Percentiles rank a stretch among this genome's conserved stretches.
Conservation (phyloP, 2,888 invertebrate genomes). For the Dryococelus australis region DNA sequence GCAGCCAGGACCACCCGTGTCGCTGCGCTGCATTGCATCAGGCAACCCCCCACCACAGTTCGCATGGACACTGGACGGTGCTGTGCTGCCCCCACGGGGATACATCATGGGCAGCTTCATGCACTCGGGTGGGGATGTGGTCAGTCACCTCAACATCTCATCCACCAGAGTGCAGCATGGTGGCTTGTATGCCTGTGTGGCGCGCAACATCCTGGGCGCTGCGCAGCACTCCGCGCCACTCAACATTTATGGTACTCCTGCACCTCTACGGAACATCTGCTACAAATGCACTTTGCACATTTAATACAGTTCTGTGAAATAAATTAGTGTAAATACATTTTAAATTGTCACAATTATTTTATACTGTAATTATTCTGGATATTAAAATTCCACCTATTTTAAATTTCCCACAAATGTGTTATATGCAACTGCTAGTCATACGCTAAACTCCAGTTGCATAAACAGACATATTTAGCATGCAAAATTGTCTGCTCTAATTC, state of each 20-base stretch:
- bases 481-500: too few species aligned
- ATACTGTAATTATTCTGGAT: too few species aligned
- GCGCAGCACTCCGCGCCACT: slow-evolving; percentile 77
- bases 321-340: too few species aligned
- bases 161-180: slow-evolving; percentile 82
- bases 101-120: slow-evolving; percentile 54
- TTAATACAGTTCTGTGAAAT: too few species aligned
- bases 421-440: too few species aligned
- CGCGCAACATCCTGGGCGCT: slow-evolving; percentile 75
- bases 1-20: slow-evolving; percentile 64
- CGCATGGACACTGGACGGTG: slow-evolving; percentile 79
- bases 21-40: slow-evolving; percentile 85
- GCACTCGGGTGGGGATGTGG: slow-evolving; percentile 65
- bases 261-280: too few species aligned
- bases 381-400: too few species aligned
- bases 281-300: too few species aligned
- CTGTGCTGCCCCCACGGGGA: slow-evolving; percentile 44
- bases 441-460: too few species aligned
- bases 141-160: slow-evolving; percentile 84
- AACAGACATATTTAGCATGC: too few species aligned
- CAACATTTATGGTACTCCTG: slow-evolving; percentile 76
- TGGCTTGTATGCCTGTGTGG: slow-evolving; percentile 84
- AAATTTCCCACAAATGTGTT: too few species aligned
- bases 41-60: slow-evolving; percentile 86
- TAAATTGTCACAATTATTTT: too few species aligned